Base-by-base conservation (phyloP, 2,113 vertebrate genomes). In the Empidonax traillii region DNA sequence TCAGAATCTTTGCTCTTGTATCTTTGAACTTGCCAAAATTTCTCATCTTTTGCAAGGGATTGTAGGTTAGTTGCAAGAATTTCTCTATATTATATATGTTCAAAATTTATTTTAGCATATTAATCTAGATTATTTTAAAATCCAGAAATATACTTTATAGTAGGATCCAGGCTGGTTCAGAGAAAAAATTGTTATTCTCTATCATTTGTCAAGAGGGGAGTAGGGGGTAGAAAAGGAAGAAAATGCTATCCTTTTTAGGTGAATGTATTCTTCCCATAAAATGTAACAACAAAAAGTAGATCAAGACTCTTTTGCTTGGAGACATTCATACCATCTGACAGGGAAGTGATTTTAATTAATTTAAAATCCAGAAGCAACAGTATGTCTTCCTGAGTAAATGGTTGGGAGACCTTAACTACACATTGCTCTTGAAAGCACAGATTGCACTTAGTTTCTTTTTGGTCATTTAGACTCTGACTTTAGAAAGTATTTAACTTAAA, bases 281-380 rank as follows among this genome's bases (percentile, higher is more conserved):
- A 69, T 24, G 8, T 52, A 89, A 44, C 37, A 96, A 86, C 19
- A 86, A n/a, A 77, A 95, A 69, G 27, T 66, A 90, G 83, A 95
- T 73, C 49, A 49, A 83, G 79, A 80, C 15, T 35, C 51, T 79
- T 62, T 69, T 86, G 19, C 79, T 69, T 83, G 41, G 44, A 94
- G 78, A 90, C 47, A 49, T 3, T 95, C 46, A 74, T 89, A 39
- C 27, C 39, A 61, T 73, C 85, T 76, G 85, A 94, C 85, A 93
- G 74, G 67, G 65, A 94, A 83, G 79, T 79, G 37, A 79, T 82
- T 93, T 87, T 91, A 83, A 82, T 85, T n/a, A 68, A 82, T 75
- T 83, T 83, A 69, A 94, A 86, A 89, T 90, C 83, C 44, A 83
- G 55, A 61, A 91, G 78, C 78, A 93, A 61, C 63, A 87, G 19